A percentile compares a stretch with the other conserved stretches of the same genome.
These are phyloP conservation scores for Leucopsar rothschildi DNA, from an alignment of 2,113 vertebrate genomes.

Conservation along the genomic window DNA sequence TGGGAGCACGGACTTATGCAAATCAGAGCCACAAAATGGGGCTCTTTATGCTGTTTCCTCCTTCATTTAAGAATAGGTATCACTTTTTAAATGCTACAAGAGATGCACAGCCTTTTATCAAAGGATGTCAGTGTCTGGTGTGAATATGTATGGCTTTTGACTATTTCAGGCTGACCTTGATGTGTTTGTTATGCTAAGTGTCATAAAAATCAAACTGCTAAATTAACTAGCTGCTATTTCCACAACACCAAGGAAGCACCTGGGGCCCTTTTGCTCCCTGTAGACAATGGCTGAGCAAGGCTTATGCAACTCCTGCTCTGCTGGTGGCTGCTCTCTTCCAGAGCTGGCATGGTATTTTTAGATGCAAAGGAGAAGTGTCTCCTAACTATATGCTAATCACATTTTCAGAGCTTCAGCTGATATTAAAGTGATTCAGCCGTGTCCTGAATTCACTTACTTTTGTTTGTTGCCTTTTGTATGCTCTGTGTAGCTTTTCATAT, in stretches of 20 bases:
- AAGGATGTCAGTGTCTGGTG: background rate
- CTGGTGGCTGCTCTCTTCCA: background rate
- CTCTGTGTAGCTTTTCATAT: background rate
- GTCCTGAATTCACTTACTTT: constrained; percentile 7
- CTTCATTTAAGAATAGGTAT: background rate
- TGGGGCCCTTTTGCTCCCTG: background rate
- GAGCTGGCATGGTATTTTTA: background rate
- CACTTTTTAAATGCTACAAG: background rate
- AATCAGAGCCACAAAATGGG: background rate
- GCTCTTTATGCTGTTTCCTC: background rate
- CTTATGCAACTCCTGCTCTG: background rate
- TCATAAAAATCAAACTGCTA: background rate
- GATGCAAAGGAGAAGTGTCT: constrained; percentile 5
- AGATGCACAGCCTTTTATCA: background rate
- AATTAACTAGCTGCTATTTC: background rate
- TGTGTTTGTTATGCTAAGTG: background rate
- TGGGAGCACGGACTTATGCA: background rate
- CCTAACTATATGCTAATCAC: constrained; percentile 28
- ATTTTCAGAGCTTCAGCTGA: constrained; percentile 37
- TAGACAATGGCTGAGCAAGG: background rate
- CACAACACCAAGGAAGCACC: background rate
- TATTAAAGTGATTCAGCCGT: background rate
- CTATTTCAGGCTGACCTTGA: constrained; percentile 9
- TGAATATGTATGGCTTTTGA: background rate
- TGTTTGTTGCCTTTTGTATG: constrained; percentile 21